Conservation (phyloP, 2,888 invertebrate species). For the Clepsis dumicolana region DNA sequence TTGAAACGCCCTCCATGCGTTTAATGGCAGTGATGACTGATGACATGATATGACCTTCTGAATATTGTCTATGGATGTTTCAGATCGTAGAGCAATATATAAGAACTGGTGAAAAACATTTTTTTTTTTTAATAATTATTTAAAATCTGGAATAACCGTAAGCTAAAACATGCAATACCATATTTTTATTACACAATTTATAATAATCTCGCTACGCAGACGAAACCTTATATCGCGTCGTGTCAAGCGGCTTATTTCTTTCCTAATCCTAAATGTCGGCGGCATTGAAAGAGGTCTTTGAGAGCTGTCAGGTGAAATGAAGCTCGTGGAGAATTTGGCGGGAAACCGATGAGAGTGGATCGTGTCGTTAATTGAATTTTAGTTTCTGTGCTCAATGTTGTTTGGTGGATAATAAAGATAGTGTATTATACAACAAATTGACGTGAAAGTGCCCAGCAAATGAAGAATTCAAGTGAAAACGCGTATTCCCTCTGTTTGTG, state of each 20-base stretch:
- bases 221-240: neutral
- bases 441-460: too few relatives aligned
- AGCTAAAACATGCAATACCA: too few relatives aligned
- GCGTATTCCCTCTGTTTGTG: too few relatives aligned
- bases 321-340: too few relatives aligned
- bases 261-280: neutral
- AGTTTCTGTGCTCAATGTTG: too few relatives aligned
- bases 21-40: conserved; percentile 45
- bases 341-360: too few relatives aligned
- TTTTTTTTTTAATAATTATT: neutral
- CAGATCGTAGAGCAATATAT: neutral
- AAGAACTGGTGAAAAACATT: neutral
- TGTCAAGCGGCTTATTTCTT: neutral
- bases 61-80: conserved; percentile 29
- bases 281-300: neutral
- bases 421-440: too few relatives aligned
- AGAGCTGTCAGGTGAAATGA: conserved; percentile 16
- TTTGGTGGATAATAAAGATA: too few relatives aligned
- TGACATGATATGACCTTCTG: conserved; percentile 29
- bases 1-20: conserved; percentile 70
- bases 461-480: too few relatives aligned
- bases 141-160: too few relatives aligned
- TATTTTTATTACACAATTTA: too few relatives aligned
- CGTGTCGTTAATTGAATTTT: too few relatives aligned
- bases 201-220: neutral